Conservation (phyloP, 2,888 invertebrate species). For the Heliothis peltigera region DNA sequence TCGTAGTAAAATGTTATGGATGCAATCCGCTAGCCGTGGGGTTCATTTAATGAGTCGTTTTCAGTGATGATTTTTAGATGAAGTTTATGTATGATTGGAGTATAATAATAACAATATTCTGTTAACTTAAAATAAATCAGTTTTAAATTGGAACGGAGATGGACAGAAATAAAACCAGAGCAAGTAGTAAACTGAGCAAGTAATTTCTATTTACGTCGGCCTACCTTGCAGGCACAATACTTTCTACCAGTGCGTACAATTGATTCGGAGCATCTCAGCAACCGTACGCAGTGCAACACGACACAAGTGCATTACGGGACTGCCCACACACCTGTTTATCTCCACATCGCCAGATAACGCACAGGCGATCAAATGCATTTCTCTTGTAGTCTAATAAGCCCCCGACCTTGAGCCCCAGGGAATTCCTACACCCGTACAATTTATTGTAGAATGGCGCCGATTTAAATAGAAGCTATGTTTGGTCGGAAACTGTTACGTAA, state of each 20-base stretch:
- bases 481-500: constrained; percentile 58
- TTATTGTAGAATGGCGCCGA: constrained; percentile 58
- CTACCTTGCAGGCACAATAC: background rate
- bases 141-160: too few species aligned
- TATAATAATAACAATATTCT: background rate
- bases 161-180: background rate
- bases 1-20: constrained; percentile 14
- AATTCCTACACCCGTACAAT: constrained; percentile 54
- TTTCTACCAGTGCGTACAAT: background rate
- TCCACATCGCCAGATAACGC: constrained; percentile 77
- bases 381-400: constrained; percentile 84
- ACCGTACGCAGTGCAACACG: constrained; percentile 26
- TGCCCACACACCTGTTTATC: constrained; percentile 82
- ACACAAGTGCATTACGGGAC: constrained; percentile 57
- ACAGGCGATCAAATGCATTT: constrained; percentile 83
- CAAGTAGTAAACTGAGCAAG: background rate
- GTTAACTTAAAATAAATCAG: background rate
- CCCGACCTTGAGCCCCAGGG: constrained; percentile 60
- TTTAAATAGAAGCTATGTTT: constrained; percentile 63
- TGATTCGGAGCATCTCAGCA: background rate
- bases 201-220: background rate
- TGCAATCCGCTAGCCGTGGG: background rate
- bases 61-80: background rate
- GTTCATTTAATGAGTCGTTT: background rate
- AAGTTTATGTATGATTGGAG: background rate